These are phyloP conservation scores for Pecten maximus DNA, from an alignment of 2,888 invertebrate species.

Conservation along the genomic window DNA sequence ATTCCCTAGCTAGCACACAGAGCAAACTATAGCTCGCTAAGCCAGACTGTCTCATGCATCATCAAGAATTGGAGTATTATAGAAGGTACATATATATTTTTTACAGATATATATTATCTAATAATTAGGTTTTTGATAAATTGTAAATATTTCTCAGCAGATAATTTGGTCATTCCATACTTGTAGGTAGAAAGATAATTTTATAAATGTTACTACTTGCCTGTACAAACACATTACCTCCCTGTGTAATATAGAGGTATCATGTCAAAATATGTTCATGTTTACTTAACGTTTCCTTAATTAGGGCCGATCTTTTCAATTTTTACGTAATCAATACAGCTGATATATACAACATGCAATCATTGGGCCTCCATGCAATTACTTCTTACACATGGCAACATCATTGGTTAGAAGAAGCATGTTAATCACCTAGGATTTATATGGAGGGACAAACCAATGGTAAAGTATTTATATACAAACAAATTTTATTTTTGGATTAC, in stretches of 20 bases:
- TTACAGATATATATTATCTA: neutral
- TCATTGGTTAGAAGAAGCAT: neutral
- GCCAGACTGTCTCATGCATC: slow-evolving; percentile 28
- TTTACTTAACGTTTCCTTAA: neutral
- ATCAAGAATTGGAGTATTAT: neutral
- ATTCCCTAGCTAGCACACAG: slow-evolving; percentile 26
- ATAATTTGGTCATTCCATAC: slow-evolving; percentile 13
- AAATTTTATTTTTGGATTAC: neutral
- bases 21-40: slow-evolving; percentile 22
- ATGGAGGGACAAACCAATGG: neutral
- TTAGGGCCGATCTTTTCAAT: neutral
- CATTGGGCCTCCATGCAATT: neutral
- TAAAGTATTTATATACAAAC: neutral
- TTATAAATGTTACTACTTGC: slow-evolving; percentile 7
- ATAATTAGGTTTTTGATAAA: neutral
- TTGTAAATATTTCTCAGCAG: neutral
- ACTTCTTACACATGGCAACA: neutral
- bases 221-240: slow-evolving; percentile 8
- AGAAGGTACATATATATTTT: neutral
- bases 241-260: neutral
- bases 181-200: neutral
- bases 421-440: neutral
- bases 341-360: neutral
- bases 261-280: neutral
- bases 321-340: neutral